Conservation (phyloP, 2,888 invertebrate species). For the Julus scanicus region DNA sequence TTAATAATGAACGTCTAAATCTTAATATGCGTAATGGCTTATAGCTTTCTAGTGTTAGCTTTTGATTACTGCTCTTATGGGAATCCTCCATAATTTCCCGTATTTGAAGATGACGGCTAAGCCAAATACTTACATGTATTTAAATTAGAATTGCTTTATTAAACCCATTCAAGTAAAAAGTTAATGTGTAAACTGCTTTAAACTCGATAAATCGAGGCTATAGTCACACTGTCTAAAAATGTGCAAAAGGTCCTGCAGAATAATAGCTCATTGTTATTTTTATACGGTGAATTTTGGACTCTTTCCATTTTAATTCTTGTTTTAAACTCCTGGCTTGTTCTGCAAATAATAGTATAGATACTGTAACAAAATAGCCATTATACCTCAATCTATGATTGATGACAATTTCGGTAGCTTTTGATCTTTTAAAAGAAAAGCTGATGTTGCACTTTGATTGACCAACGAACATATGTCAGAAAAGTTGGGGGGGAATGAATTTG, state of each 20-base stretch:
- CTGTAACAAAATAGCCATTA: background rate
- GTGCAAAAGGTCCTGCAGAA: too few species aligned
- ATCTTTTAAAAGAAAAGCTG: background rate
- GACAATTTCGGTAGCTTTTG: background rate
- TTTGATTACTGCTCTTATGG: background rate
- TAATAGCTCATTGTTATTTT: too few species aligned
- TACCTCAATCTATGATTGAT: background rate
- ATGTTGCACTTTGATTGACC: background rate
- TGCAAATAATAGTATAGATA: too few species aligned
- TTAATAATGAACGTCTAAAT: slow-evolving; percentile 4
- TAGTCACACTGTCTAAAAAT: too few species aligned
- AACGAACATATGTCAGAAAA: background rate
- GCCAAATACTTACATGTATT: background rate
- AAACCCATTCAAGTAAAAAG: background rate
- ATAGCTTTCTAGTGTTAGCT: background rate
- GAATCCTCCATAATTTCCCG: background rate
- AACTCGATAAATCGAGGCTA: too few species aligned
- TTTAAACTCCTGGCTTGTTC: too few species aligned
- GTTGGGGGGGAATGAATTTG: background rate
- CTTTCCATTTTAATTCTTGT: too few species aligned
- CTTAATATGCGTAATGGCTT: slow-evolving; percentile 36
- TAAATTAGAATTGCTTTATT: background rate
- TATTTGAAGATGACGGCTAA: background rate
- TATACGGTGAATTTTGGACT: too few species aligned
- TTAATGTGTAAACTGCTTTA: too few species aligned